Percentiles rank a stretch among this genome's conserved stretches.
Evolutionary conservation across 2,113 vertebrate species (phyloP).

Genomic region (Parus major): DNA sequence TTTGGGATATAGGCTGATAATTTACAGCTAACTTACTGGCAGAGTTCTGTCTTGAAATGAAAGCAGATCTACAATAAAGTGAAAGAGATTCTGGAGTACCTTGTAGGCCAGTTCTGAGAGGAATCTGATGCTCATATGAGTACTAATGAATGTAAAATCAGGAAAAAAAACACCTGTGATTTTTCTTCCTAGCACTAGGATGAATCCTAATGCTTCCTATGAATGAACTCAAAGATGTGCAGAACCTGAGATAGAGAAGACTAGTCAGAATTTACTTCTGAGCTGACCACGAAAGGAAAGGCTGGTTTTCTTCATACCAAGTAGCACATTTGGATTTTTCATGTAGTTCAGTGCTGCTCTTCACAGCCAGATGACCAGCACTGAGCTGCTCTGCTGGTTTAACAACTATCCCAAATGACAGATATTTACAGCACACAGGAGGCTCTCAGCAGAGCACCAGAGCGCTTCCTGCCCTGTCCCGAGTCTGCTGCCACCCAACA

Average conservation of each 20-base stretch:
- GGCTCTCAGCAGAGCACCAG: neutral
- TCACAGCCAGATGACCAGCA: neutral
- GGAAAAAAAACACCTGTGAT: accelerated
- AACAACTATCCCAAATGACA: accelerated
- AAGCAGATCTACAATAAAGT: neutral
- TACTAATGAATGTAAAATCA: neutral
- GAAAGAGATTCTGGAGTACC: neutral
- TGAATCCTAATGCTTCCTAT: neutral
- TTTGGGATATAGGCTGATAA: neutral
- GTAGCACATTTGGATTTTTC: neutral
- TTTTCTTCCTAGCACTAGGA: neutral
- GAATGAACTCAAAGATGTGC: neutral
- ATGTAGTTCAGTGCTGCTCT: neutral
- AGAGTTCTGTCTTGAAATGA: neutral
- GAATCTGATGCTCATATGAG: neutral
- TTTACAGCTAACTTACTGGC: neutral
- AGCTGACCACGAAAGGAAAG: neutral
- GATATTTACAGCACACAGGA: neutral
- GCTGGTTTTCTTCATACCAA: neutral
- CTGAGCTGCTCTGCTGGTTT: neutral
- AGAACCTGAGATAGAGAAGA: neutral
- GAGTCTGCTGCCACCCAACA: neutral
- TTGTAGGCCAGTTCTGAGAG: neutral
- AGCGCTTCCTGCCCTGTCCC: accelerated
- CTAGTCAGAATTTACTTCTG: neutral